Evolutionary conservation across 2,113 vertebrate species (phyloP), one percentile per base, ranked within the genome.

Genomic region (Cyanoderma ruficeps): DNA sequence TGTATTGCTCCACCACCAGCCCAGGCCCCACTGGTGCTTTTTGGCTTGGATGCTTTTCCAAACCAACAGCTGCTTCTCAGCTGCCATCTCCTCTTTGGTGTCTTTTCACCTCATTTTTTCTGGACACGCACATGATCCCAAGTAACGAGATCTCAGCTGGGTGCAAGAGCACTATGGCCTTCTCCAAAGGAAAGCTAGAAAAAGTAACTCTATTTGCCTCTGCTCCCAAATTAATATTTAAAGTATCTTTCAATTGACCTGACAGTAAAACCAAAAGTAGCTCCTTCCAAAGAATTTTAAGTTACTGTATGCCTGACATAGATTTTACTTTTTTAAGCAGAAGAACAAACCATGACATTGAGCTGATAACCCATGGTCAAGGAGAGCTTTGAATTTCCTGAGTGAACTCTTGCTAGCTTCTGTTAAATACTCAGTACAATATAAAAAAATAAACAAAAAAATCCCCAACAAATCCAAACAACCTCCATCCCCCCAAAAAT

Each of bases 401-500:
- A 23, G 13, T 53, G 33, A 87, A 65, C 15, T 61, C 39, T 46
- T 84, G 23, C 28, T 55, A 83, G 18, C 13, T 69, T 71, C 23
- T 42, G 35, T 63, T 52, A 89, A n/a, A 96, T 87, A 80, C 67
- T 44, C n/a, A 23, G 42, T 70, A 83, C 24, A n/a, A 37, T 0
- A 2, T 23, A 79, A 79, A 49, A 9, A 61, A 42, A n/a, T 15
- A 63, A 76, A 55, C 7, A 60, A 33, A 41, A 41, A 24, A 11
- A 33, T 2, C 2, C 39, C 44, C 15, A 23, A 49, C 17, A 47
- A 78, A 78, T 61, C 17, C 14, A 41, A 68, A 60, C 7, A 61
- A 60, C 1, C 4, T 19, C 13, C 23, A 13, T 3, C 28, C 9
- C 9, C 18, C 2, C 0, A 27, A 71, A 71, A 49, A 42, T 10